Evolutionary conservation across 2,113 vertebrate genomes (phyloP).

Genomic region (Passer montanus): DNA sequence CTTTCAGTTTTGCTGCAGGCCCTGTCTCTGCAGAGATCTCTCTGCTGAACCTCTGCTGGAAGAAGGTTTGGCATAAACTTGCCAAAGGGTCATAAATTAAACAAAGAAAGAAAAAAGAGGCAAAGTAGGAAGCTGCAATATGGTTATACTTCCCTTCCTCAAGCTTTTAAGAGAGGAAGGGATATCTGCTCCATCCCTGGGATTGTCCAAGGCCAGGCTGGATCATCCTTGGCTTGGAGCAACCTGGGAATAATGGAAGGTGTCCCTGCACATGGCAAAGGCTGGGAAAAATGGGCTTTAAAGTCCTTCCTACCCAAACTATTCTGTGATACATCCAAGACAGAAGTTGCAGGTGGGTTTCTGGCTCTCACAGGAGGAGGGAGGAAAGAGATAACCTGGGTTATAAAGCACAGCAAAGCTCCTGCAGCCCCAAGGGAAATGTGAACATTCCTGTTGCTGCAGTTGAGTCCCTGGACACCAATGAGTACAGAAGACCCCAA

Average conservation of each 20-base stretch:
- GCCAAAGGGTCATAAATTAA: background rate
- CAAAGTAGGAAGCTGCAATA: background rate
- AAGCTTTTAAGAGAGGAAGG: background rate
- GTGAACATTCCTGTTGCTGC: background rate
- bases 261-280: background rate
- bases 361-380: background rate
- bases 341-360: background rate
- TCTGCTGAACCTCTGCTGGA: background rate
- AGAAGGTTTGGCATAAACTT: background rate
- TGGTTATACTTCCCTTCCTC: background rate
- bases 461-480: background rate
- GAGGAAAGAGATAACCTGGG: background rate
- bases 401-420: background rate
- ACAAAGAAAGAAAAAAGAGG: background rate
- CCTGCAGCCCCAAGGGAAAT: background rate
- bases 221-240: accelerated
- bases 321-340: background rate
- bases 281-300: accelerated
- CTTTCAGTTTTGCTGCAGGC: background rate
- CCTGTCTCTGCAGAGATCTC: background rate
- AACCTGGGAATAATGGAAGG: accelerated
- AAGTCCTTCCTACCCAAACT: background rate
- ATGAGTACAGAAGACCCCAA: accelerated
- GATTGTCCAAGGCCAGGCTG: background rate
- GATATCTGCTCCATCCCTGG: background rate